These are phyloP conservation scores for Helicoverpa assulta DNA, from an alignment of 2,888 invertebrate genomes.

Conservation along the genomic window DNA sequence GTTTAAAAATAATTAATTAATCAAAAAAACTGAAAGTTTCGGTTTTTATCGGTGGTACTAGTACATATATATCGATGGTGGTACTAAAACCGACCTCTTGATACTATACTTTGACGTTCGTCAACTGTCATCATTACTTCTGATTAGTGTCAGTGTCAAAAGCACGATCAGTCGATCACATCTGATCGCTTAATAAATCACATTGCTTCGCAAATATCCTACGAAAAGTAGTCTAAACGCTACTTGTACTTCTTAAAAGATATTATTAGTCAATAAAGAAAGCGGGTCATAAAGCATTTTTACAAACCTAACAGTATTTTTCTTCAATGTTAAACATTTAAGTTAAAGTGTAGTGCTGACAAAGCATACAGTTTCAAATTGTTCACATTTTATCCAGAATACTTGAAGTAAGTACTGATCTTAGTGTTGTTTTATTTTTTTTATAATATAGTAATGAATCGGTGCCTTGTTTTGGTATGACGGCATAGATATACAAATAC, in stretches of 20 bases:
- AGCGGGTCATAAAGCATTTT: conserved; percentile 13
- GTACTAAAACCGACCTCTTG: neutral
- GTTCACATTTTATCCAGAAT: neutral
- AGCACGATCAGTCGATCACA: neutral
- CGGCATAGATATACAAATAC: neutral
- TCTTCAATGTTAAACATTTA: conserved; percentile 12
- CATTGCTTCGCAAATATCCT: neutral
- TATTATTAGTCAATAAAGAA: neutral
- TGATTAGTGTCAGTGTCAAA: neutral
- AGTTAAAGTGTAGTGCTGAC: conserved; percentile 35
- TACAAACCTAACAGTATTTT: conserved; percentile 41
- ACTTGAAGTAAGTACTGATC: conserved; percentile 37
- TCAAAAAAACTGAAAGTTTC: neutral
- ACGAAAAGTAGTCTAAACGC: neutral
- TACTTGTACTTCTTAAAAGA: neutral
- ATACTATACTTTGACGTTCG: neutral
- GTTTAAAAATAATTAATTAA: no score
- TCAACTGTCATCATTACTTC: neutral
- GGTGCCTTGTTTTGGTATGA: neutral
- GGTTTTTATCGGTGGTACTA: neutral
- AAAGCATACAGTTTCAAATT: conserved; percentile 5
- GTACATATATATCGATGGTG: no score
- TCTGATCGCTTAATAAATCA: neutral
- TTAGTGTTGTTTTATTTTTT: neutral
- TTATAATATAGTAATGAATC: neutral